These are phyloP conservation scores for Theristicus caerulescens DNA, from an alignment of 2,113 vertebrate species.

Conservation along the genomic window DNA sequence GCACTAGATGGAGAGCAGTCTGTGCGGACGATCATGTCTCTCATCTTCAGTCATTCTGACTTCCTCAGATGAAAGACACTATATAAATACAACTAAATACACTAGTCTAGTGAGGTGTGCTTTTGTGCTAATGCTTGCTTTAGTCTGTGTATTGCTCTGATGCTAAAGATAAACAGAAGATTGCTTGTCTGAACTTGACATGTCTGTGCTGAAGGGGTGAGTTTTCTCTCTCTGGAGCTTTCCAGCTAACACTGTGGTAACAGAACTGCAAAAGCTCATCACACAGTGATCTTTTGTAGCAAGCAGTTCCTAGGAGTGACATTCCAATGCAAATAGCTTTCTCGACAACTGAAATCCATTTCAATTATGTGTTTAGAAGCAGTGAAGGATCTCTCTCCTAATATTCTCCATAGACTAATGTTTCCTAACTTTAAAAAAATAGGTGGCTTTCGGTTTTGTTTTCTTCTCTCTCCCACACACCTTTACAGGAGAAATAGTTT, in stretches of 20 bases:
- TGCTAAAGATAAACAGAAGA: background rate
- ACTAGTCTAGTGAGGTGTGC: background rate
- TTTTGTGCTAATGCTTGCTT: background rate
- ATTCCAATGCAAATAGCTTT: background rate
- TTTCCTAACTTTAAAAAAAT: background rate
- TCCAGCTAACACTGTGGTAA: background rate
- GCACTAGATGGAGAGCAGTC: background rate
- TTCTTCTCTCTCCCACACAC: background rate
- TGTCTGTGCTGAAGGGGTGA: fast-evolving
- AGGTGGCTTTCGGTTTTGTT: background rate
- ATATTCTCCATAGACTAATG: background rate
- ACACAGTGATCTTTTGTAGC: background rate
- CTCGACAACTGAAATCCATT: background rate
- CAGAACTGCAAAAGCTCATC: background rate
- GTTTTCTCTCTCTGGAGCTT: background rate
- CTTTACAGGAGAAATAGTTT: background rate
- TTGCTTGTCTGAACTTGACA: fast-evolving
- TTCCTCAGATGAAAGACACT: slow-evolving; percentile 18
- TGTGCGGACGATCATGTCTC: fast-evolving
- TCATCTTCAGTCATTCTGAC: background rate
- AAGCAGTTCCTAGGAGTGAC: background rate
- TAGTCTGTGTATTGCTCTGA: background rate
- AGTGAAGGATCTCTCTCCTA: background rate
- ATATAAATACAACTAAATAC: background rate
- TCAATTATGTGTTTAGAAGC: background rate